Evolutionary conservation across 1,140 invertebrate species (phyloP).

Genomic region (Drosophila micromelanica): DNA sequence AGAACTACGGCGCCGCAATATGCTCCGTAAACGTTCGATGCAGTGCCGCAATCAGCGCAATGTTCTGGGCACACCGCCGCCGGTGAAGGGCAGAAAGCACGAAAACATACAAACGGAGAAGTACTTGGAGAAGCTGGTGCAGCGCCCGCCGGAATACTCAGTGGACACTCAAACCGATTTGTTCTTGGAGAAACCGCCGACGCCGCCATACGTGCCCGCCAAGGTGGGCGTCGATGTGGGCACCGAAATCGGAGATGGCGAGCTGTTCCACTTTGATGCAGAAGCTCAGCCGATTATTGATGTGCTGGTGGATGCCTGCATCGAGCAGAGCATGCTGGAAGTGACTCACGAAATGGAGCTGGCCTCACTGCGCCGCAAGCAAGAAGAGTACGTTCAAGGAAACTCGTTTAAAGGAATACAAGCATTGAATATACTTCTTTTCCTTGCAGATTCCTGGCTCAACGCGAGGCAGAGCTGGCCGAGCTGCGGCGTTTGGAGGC

Average conservation of each 20-base stretch:
- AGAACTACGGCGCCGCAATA: constrained; percentile 85
- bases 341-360: constrained; percentile 92
- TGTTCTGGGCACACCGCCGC: constrained; percentile 88
- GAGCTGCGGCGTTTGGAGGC: constrained; percentile 91
- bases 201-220: constrained; percentile 90
- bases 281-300: constrained; percentile 95
- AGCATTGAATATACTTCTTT: neutral
- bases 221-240: constrained; percentile 91
- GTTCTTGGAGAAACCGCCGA: constrained; percentile 91
- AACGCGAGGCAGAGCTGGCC: constrained; percentile 91
- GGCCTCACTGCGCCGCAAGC: constrained; percentile 89
- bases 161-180: constrained; percentile 94
- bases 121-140: constrained; percentile 92
- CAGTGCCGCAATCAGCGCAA: constrained; percentile 84
- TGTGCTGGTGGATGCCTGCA: constrained; percentile 93
- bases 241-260: constrained; percentile 95
- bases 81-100: constrained; percentile 91
- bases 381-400: constrained; percentile 85
- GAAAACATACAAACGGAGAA: constrained; percentile 94
- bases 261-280: constrained; percentile 95
- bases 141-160: constrained; percentile 89
- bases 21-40: constrained; percentile 85
- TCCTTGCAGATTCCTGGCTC: constrained; percentile 87
- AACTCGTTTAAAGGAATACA: neutral
- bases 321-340: constrained; percentile 94